Conservation (phyloP, 2,797 vertebrate genomes). For the Crypturellus tataupa region DNA sequence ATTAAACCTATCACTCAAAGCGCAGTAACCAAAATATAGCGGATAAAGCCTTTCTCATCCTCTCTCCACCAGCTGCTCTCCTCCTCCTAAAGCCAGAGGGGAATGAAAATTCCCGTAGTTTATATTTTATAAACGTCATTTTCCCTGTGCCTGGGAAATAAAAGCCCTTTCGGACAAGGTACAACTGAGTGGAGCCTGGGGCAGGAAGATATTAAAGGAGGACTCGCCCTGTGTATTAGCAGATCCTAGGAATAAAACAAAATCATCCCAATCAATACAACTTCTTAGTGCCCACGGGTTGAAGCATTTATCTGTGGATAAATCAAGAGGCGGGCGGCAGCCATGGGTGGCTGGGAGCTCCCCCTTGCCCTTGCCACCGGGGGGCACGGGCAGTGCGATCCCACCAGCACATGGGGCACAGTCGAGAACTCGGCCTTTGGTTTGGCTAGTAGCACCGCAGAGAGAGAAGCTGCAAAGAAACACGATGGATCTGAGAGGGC, state of each 20-base stretch:
- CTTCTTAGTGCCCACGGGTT: conserved; percentile 9
- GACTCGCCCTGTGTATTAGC: conserved; percentile 17
- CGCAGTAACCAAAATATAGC: conserved; percentile 69
- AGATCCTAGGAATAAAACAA: conserved; percentile 20
- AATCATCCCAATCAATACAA: neutral
- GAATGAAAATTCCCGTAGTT: conserved; percentile 63
- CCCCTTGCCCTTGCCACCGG: neutral
- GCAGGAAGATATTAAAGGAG: neutral
- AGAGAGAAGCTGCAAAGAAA: neutral
- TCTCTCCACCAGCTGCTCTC: conserved; percentile 73
- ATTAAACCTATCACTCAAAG: conserved; percentile 72
- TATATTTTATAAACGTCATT: conserved; percentile 59
- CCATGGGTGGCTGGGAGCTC: neutral
- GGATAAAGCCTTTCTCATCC: conserved; percentile 71
- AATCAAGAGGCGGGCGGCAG: neutral
- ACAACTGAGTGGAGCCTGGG: fast-evolving
- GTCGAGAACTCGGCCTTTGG: neutral
- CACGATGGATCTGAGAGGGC: neutral
- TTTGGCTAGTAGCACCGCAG: neutral
- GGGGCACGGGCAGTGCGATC: neutral
- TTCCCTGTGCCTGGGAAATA: conserved; percentile 47
- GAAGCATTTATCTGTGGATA: conserved; percentile 14
- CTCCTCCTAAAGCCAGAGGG: conserved; percentile 62
- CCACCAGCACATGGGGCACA: neutral
- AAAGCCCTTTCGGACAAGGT: neutral